Evolutionary conservation across 2,888 invertebrate species (phyloP), one percentile per base, ranked within the genome.

Genomic region (Drosophila greeni): DNA sequence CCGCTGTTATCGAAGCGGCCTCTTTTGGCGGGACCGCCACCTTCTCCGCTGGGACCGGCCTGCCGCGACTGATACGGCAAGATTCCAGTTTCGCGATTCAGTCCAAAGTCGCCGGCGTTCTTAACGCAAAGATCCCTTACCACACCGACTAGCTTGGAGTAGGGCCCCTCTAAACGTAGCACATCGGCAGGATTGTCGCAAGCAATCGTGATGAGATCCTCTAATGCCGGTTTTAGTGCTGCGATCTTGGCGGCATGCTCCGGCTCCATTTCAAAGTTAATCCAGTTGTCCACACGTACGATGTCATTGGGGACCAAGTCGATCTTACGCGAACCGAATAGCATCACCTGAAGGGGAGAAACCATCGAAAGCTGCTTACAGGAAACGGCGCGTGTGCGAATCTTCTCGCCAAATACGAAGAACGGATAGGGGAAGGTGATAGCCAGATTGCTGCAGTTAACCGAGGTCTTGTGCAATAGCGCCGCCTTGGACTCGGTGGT

Each of bases 361-460:
- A 99, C 95, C 97, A 98, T 98, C 2, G 97, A 95, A 92, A 96
- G 93, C 90, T 98, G 97, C 87, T 99, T 99, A 89, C 98, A 98
- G 14, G 96, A 95, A 51, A 99, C 97, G 1, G 98, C 97, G 56
- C 96, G 91, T 0, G 98, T 98, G 56, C 98, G 93, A 58, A 99
- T 96, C 91, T 99, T 99, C 90, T 99, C 99, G 0, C 98, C 98
- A 88, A 99, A 99, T 59, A 99, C 95, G 87, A 99, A 98, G 87
- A 98, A 94, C 0, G 99, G 99, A 72, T 95, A 97, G 0, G 95
- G 95, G 86, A 98, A 98, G 72, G 91, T 92, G 62, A 95, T 93
- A 51, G 95, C 95, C 52, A 92, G 90, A 86, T 95, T 95, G 79
- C 93, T 94, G 88, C 96, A 97, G 90, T 98, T 98, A 4, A 99